Conservation (phyloP, 1,140 invertebrate genomes). For the Paracyclopina nana region DNA sequence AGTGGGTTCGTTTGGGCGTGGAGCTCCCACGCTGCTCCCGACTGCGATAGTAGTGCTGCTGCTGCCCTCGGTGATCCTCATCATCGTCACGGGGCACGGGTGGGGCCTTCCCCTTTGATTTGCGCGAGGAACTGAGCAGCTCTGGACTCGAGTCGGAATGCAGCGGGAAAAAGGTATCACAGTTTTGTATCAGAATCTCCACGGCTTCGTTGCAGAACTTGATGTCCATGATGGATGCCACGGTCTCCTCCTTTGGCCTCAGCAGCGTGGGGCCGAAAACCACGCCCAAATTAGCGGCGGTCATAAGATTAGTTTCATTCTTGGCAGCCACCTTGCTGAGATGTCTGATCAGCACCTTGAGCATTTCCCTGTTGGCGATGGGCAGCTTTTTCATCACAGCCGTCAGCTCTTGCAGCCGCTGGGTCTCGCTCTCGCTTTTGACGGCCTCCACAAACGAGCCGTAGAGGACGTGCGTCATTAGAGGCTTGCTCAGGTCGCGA, state of each 20-base stretch:
- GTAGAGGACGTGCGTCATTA: constrained; percentile 81
- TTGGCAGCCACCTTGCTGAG: constrained; percentile 52
- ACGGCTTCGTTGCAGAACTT: constrained; percentile 95
- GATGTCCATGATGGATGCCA: constrained; percentile 87
- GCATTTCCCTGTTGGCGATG: neutral
- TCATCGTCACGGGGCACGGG: neutral
- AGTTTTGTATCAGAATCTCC: constrained; percentile 81
- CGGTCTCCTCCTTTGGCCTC: constrained; percentile 76
- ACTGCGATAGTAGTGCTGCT: neutral
- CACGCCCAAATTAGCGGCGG: constrained; percentile 79
- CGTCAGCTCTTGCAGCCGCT: neutral
- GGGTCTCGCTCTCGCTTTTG: constrained; percentile 26
- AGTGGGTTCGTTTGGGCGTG: neutral
- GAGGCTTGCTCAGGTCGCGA: constrained; percentile 71
- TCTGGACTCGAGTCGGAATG: neutral
- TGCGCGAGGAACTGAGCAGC: neutral
- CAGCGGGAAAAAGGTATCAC: constrained; percentile 32
- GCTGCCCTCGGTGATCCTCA: too few relatives aligned
- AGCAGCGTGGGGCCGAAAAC: constrained; percentile 88
- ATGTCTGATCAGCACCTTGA: constrained; percentile 19
- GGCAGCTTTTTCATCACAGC: neutral
- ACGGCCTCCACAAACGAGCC: constrained; percentile 73
- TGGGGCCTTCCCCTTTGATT: neutral
- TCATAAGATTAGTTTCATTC: constrained; percentile 80
- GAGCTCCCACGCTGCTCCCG: neutral